phyloP scores from a whole-genome alignment of 2,888 invertebrate species.

The Coecobrya sp. region DNA sequence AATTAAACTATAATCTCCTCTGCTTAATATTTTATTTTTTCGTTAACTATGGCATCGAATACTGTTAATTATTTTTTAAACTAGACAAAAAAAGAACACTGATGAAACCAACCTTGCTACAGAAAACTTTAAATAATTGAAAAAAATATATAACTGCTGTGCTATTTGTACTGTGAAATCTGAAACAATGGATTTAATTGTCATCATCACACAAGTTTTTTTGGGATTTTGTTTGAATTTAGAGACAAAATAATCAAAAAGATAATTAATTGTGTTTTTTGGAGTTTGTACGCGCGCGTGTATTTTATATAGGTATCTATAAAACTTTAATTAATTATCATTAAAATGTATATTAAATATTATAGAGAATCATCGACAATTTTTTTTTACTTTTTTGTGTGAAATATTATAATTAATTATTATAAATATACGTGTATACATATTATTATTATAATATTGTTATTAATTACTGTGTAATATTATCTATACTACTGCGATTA shows the following conservation, averaged over 20 bases:
- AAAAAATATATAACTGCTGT: conserved; percentile 71
- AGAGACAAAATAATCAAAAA: conserved; percentile 22
- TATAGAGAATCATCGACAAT: conserved; percentile 52
- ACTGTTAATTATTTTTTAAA: conserved; percentile 29
- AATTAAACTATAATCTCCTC: conserved; percentile 8
- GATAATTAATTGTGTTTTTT: conserved; percentile 63
- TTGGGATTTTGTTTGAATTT: conserved; percentile 13
- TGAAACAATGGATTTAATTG: conserved; percentile 44
- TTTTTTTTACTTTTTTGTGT: conserved; percentile 71
- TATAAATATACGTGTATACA: neutral
- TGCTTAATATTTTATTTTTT: conserved; percentile 43
- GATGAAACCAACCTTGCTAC: conserved; percentile 49
- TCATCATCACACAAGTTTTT: conserved; percentile 27
- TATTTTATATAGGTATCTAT: conserved; percentile 47
- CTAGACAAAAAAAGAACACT: conserved; percentile 18
- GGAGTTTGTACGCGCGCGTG: conserved; percentile 31
- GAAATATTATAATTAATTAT: conserved; percentile 42
- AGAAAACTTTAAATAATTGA: conserved; percentile 63
- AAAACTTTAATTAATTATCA: too few species aligned
- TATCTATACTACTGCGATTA: conserved; percentile 58
- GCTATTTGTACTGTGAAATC: conserved; percentile 76
- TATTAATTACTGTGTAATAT: too few species aligned
- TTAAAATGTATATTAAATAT: neutral
- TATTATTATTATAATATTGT: conserved; percentile 44
- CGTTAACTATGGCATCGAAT: conserved; percentile 37